phyloP scores from a whole-genome alignment of 2,888 invertebrate species.

The Xestia rhomboidea region DNA sequence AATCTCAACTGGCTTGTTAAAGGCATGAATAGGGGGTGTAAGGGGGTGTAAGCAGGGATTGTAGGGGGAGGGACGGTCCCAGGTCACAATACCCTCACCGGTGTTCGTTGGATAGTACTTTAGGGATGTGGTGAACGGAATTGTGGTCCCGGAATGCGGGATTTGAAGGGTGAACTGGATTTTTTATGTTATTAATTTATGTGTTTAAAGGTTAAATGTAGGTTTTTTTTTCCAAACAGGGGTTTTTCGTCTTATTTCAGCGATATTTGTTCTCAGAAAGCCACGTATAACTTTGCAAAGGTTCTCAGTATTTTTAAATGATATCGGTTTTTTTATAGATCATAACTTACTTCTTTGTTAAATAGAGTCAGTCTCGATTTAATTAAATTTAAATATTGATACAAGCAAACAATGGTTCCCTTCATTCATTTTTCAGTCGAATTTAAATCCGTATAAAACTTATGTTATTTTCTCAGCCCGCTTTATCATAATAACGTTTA shows the following conservation, averaged over 20 bases:
- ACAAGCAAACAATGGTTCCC: background rate
- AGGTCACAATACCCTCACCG: constrained; percentile 66
- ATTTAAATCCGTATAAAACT: background rate
- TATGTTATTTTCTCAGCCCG: background rate
- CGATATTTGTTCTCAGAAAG: background rate
- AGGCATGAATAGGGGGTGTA: constrained; percentile 56
- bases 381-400: background rate
- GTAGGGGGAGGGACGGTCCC: constrained; percentile 37
- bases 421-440: background rate
- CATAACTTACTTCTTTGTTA: background rate
- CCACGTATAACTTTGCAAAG: background rate
- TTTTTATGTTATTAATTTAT: background rate
- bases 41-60: constrained; percentile 9
- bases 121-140: constrained; percentile 52
- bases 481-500: background rate
- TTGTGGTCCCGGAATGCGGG: constrained; percentile 17
- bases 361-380: background rate
- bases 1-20: constrained; percentile 69
- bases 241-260: background rate
- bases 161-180: constrained; percentile 10
- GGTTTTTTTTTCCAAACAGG: background rate
- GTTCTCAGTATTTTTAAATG: background rate
- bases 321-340: background rate
- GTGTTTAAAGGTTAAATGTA: background rate
- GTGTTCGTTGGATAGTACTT: constrained; percentile 57